Base-by-base conservation (phyloP, 2,113 vertebrate species). In the Hypocryptadius cinnamomeus region DNA sequence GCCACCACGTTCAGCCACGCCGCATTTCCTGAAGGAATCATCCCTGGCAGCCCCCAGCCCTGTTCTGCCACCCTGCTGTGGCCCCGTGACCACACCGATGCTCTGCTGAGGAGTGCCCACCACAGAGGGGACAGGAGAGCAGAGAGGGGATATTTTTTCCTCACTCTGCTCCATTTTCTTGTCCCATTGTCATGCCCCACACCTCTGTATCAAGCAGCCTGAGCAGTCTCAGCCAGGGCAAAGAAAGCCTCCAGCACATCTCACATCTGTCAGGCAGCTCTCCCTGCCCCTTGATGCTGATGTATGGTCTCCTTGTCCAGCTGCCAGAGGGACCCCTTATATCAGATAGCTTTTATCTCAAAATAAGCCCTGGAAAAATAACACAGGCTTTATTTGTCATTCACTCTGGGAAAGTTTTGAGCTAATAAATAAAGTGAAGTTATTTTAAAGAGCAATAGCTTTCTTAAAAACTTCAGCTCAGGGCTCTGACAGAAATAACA, bases 371-470 rank as follows among this genome's bases (percentile, higher is more conserved):
- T 91, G 86, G 86, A 93, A 95, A 90, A 94, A 93, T 84, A 92
- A 47, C 85, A 87, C 51, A 24, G 73, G 69, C 79, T 96, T 97
- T 96, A 96, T 97, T 97, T 96, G 90, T 94, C 85, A 69, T 85
- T 95, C 16, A 28, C 74, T 92, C 95, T 97, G 97, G 96, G 96
- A 97, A 97, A 97, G 81, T 95, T 92, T 93, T 81, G 93, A 95
- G 89, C 79, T 89, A 95, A 96, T 93, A 95, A 92, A 95, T 85
- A 91, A 96, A 91, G 76, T 2, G 25, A 91, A 92, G 87, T 79
- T 97, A 96, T 96, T 97, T 97, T 93, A 96, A 97, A 96, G 89
- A 87, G 79, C 54, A 86, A 56, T 39, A 93, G 63, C 54, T 82
- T 68, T 90, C 93, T 79, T 92, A 89, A 94, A 94, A 96, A 86